These are phyloP conservation scores for Hecatera dysodea DNA, from an alignment of 2,888 invertebrate species.

Conservation along the genomic window DNA sequence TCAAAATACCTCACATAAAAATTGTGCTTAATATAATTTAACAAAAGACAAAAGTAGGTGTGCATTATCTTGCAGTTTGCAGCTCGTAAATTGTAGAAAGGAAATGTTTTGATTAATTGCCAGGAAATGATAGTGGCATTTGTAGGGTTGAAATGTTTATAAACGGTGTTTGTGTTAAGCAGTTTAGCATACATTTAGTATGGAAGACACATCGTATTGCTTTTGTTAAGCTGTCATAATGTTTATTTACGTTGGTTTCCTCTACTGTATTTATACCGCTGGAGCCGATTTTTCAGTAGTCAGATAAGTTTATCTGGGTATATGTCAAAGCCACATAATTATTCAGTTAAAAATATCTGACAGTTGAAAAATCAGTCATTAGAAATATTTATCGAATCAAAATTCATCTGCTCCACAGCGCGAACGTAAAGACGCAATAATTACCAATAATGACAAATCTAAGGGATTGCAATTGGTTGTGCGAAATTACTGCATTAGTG, in stretches of 20 bases:
- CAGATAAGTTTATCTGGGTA: too few relatives aligned
- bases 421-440: too few relatives aligned
- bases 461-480: too few relatives aligned
- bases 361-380: too few relatives aligned
- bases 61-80: constrained; percentile 37
- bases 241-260: neutral
- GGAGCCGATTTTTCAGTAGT: too few relatives aligned
- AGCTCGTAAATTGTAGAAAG: constrained; percentile 56
- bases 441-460: too few relatives aligned
- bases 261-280: neutral
- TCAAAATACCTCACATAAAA: neutral
- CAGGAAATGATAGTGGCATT: constrained; percentile 23
- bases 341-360: too few relatives aligned
- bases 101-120: constrained; percentile 59
- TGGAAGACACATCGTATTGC: neutral
- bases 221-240: neutral
- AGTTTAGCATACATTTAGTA: neutral
- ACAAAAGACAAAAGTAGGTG: constrained; percentile 22
- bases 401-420: too few relatives aligned
- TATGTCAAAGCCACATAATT: too few relatives aligned
- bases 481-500: too few relatives aligned
- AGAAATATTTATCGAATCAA: too few relatives aligned
- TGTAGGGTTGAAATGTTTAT: constrained; percentile 33
- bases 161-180: constrained; percentile 17
- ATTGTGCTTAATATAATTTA: constrained; percentile 24